phyloP scores from a whole-genome alignment of 2,888 invertebrate species.

The Elegia similella region DNA sequence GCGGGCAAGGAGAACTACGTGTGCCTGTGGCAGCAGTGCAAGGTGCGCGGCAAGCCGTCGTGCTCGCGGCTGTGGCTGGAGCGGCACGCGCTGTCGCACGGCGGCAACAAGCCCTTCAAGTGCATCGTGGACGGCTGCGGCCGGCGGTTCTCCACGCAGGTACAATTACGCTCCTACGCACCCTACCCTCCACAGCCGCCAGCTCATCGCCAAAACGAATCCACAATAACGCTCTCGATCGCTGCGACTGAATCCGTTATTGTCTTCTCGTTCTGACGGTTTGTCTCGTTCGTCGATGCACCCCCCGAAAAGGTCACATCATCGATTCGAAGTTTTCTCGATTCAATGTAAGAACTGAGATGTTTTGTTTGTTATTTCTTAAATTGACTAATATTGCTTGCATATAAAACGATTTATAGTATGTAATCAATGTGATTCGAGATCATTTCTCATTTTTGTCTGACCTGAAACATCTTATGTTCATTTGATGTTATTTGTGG shows the following conservation, averaged over 20 bases:
- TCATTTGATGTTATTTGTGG: slow-evolving; percentile 4
- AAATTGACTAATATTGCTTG: slow-evolving; percentile 16
- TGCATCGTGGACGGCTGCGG: slow-evolving; percentile 98
- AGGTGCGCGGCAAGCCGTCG: slow-evolving; percentile 95
- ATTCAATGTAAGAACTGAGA: slow-evolving; percentile 11
- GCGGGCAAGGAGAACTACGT: slow-evolving; percentile 91
- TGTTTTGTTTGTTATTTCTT: slow-evolving; percentile 7
- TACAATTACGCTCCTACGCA: slow-evolving; percentile 67
- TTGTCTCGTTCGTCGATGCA: slow-evolving; percentile 30
- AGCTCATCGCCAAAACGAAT: slow-evolving; percentile 42
- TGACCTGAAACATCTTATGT: slow-evolving; percentile 12
- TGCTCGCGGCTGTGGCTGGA: slow-evolving; percentile 97
- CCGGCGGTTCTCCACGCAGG: slow-evolving; percentile 92
- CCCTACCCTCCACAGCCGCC: slow-evolving; percentile 21
- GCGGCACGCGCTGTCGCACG: slow-evolving; percentile 94
- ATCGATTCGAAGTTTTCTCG: slow-evolving; percentile 29
- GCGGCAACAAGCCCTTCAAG: slow-evolving; percentile 95
- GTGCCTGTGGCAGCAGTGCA: slow-evolving; percentile 96
- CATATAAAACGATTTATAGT: slow-evolving; percentile 2
- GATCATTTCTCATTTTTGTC: slow-evolving; percentile 30
- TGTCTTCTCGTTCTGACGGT: slow-evolving; percentile 43
- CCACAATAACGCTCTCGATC: slow-evolving; percentile 37
- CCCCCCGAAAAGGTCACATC: slow-evolving; percentile 29
- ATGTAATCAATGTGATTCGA: slow-evolving; percentile 14
- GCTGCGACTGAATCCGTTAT: slow-evolving; percentile 35